Base-by-base conservation (phyloP, 2,888 invertebrate species). In the Drosophila nigricruria region DNA sequence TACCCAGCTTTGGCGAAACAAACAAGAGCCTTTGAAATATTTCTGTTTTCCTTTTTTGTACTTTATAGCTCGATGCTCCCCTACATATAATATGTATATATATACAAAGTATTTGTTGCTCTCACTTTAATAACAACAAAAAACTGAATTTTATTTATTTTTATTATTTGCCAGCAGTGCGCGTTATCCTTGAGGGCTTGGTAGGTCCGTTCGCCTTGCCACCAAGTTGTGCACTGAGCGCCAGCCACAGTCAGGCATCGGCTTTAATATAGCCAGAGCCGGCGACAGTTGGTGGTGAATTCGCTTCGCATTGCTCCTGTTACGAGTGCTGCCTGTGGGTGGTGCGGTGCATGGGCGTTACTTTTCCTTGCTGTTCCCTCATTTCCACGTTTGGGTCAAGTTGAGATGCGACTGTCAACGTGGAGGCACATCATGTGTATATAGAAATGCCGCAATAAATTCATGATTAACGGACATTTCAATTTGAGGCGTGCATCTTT, bases 181-280 rank as follows among this genome's bases (percentile, higher is more conserved):
- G 53, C 53, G 49, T 63, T 73, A 61, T 77, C 76, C 82, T 76
- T 76, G 56, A 54, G 52, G 47, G 59, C 23, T 54, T 30, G 30
- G 23, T 56, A 45, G 81, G 54, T 79, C 73, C 68, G 66, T 49
- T 62, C 66, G 73, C 70, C 66, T 65, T 65, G 69, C 73, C 68
- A 80, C 62, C 78, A 60, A 66, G 70, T 88, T 77, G 72, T 71
- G 73, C 77, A 89, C 86, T 89, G 82, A 88, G 70, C 73, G 49
- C 16, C 61, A 40, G 57, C 34, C 58, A 58, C 43, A 57, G 71
- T 65, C 69, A 56, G 67, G 30, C 70, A 58, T 45, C 70, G 73
- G 70, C 71, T 88, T 88, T 82, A 84, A 86, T 86, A 53, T 1
- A 38, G 53, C 38, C 20, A 38, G 10, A 88, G 70, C 36, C 67